Base-by-base conservation (phyloP, 2,797 vertebrate genomes). In the Glyptemys insculpta region DNA sequence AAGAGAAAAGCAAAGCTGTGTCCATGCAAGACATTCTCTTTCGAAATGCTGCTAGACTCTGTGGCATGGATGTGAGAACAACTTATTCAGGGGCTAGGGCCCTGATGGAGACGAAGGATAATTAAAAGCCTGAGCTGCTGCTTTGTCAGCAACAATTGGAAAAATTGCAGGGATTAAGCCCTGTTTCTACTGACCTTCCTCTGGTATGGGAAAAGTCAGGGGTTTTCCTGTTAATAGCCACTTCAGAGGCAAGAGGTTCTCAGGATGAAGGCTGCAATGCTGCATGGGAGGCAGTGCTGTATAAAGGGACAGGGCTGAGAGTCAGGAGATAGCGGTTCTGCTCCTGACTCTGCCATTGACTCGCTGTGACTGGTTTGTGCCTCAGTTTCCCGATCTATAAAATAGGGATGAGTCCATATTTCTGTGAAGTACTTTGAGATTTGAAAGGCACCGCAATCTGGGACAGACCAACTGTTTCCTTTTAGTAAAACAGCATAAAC, bases 401-500 rank as follows among this genome's bases (percentile, higher is more conserved):
- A 4, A 14, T 44, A 85, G 59, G 83, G 56, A 47, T 12, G 84
- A 79, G 44, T 37, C 6, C 19, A 7, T 16, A 2, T 78, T 57
- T 47, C 56, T 34, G 0, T 16, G 53, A 57, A 78, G 80, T 49
- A 47, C 82, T 91, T 80, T 74, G 62, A 80, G 83, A 49, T 8
- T 54, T 41, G 74, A 29, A 78, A 78, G 44, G 29, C 25, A 83
- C 34, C 52, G 23, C 47, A 79, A 34, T 90, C 62, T 54, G 87
- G 72, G 56, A 79, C 14, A 68, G 76, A 3, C 6, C 29, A 9
- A 81, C 37, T 41, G 15, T 79, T 82, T 81, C 16, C 34, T 82
- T 72, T 92, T 81, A 37, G 10, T 49, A 29, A 81, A 19, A 12
- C 78, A 74, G 65, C 65, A 85, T 79, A 68, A 94, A 92, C 57